Evolutionary conservation across 92 coral and sea anemone species (phyloP).

Genomic region (Desmophyllum pertusum): DNA sequence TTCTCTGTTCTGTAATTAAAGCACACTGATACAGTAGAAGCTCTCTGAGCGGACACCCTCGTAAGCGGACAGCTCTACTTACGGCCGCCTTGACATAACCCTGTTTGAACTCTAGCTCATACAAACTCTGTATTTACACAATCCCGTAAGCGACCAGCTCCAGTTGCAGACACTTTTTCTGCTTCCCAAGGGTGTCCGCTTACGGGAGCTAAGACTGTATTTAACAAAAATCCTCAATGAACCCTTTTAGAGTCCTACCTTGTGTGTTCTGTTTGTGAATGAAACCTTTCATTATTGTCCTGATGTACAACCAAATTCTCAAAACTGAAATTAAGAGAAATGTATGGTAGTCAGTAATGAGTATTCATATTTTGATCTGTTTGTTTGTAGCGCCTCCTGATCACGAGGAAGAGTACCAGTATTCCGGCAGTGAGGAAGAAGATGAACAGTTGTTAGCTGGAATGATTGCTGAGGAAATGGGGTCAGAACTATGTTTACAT

Average conservation of each 20-base stretch:
- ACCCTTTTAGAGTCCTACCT: not conserved
- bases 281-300: not conserved
- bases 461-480: constrained; percentile 99
- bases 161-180: too few species aligned
- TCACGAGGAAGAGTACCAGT: constrained; percentile 91
- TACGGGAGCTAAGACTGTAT: too few species aligned
- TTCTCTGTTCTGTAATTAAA: too few species aligned
- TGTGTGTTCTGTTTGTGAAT: not conserved
- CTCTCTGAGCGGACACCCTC: too few species aligned
- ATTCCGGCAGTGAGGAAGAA: constrained; percentile 98
- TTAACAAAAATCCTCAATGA: not conserved
- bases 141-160: too few species aligned
- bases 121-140: too few species aligned
- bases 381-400: constrained; percentile 69
- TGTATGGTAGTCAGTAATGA: not conserved
- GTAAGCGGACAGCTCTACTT: too few species aligned
- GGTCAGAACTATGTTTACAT: constrained; percentile 48
- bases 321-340: not conserved
- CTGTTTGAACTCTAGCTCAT: too few species aligned
- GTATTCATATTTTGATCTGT: not conserved
- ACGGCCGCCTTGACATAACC: too few species aligned
- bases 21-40: too few species aligned
- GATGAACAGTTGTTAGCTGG: constrained; percentile 94
- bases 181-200: too few species aligned
- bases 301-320: not conserved